Evolutionary conservation across 2,113 vertebrate genomes (phyloP).

Genomic region (Neofelis nebulosa): DNA sequence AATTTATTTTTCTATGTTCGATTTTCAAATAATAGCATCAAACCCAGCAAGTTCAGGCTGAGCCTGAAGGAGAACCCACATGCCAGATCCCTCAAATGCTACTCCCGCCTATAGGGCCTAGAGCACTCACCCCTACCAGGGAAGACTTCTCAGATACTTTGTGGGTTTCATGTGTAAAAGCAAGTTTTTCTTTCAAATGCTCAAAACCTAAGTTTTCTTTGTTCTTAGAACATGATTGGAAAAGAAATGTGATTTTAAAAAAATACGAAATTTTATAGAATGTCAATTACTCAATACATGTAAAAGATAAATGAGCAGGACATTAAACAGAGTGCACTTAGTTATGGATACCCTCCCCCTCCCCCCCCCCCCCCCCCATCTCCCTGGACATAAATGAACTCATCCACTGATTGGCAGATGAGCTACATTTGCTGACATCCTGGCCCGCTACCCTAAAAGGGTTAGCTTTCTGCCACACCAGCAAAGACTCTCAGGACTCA

Average conservation of each 20-base stretch:
- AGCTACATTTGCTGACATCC: neutral
- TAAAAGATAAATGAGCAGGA: neutral
- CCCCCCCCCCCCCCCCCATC: neutral
- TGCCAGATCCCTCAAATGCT: neutral
- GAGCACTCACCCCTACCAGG: neutral
- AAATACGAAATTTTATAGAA: neutral
- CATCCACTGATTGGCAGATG: neutral
- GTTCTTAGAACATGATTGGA: neutral
- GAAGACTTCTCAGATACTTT: neutral
- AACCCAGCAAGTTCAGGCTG: neutral
- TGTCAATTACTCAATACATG: neutral
- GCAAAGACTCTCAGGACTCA: neutral
- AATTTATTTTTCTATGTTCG: neutral
- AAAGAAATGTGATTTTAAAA: neutral
- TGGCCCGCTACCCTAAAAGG: neutral
- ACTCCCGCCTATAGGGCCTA: neutral
- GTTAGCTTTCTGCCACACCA: neutral
- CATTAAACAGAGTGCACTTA: too few relatives aligned
- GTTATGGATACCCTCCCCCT: neutral
- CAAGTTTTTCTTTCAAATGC: neutral
- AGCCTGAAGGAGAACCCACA: neutral
- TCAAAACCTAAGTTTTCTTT: slow-evolving; percentile 53
- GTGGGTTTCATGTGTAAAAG: neutral
- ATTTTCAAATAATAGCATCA: slow-evolving; percentile 40
- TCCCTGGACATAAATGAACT: neutral